Percentiles rank a stretch among this genome's conserved stretches.
phyloP scores from a whole-genome alignment of 1,140 invertebrate genomes.

The Bradysia coprophila region DNA sequence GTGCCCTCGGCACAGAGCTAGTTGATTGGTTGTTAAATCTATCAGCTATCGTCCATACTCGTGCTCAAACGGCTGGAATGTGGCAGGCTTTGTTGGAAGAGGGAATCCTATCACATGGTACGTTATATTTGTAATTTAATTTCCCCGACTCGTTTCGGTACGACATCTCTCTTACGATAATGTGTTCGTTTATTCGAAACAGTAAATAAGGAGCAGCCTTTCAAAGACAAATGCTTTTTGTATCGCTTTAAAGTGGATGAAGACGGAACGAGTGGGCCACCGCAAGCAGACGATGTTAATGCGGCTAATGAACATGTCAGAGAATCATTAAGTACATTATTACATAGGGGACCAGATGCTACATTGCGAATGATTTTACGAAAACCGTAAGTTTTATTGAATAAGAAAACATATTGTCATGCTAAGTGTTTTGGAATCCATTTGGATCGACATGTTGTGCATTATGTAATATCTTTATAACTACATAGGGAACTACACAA shows the following conservation, averaged over 20 bases:
- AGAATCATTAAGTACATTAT: constrained; percentile 41
- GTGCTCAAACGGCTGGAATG: constrained; percentile 58
- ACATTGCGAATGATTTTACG: constrained; percentile 60
- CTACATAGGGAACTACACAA: too few relatives aligned
- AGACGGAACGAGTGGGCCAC: constrained; percentile 26
- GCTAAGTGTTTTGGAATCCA: too few relatives aligned
- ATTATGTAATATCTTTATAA: too few relatives aligned
- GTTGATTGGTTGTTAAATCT: constrained; percentile 56
- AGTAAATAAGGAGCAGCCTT: constrained; percentile 65
- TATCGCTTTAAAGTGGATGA: constrained; percentile 66
- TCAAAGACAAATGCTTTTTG: constrained; percentile 68
- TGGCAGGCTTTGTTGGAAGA: constrained; percentile 75
- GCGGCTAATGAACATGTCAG: constrained; percentile 48
- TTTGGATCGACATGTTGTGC: too few relatives aligned
- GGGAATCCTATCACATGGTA: constrained; percentile 59
- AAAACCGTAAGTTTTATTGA: constrained; percentile 67
- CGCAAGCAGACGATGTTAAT: constrained; percentile 32
- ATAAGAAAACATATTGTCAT: too few relatives aligned
- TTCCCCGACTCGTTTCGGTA: too few relatives aligned
- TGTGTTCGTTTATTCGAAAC: too few relatives aligned
- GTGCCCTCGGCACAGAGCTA: constrained; percentile 45
- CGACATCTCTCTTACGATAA: too few relatives aligned
- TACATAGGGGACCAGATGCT: constrained; percentile 54
- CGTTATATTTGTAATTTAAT: constrained; percentile 14
- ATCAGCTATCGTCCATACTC: constrained; percentile 32